Evolutionary conservation across 2,797 vertebrate genomes (phyloP), one percentile per base, ranked within the genome.

Genomic region (Cyprinodon diabolis): DNA sequence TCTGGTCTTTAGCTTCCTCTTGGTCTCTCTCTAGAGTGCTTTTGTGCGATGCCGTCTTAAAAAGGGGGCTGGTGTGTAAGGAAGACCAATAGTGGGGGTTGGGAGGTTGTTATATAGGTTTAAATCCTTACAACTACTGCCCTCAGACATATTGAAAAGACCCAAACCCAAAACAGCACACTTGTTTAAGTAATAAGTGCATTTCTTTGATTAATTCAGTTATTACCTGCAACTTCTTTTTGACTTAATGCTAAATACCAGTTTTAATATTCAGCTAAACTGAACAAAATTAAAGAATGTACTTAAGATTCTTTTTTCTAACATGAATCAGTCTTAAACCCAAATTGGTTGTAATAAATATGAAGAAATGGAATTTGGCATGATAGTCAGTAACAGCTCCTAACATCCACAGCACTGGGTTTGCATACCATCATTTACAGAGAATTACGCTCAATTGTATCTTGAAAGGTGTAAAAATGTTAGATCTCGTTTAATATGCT

Each of bases 1-100:
- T 82, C 60, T 67, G 70, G 23, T 78, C 66, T 84, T 78, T 49
- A 73, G 77, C 74, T 77, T 55, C 70, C 81, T 82, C 74, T 79
- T 79, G 8, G 77, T 80, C 57, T 37, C 15, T 68, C 84, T 89
- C 75, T 54, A 43, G 21, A 78, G 83, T 37, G 57, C 76, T 81
- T 83, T 83, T 88, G 76, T 86, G 76, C 68, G 57, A 52, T 51
- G 68, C 70, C 43, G 75, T 69, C 60, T 77, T 71, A 45, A 77
- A 75, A 2, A 10, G 37, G 56, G 77, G 25, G n/a, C 30, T 49
- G 58, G 2, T 11, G 48, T 52, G 47, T 80, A 75, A 71, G 76
- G 73, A 54, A 48, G 72, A 19, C 43, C 10, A 5, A 78, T 8
- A 43, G 40, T 43, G 23, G 54, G 66, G 71, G 23, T 40, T 37